Percentiles rank a stretch among this genome's conserved stretches.
These are phyloP conservation scores for Drosophila nr. perissopoda DNA, from an alignment of 2,888 invertebrate species.

Conservation along the genomic window DNA sequence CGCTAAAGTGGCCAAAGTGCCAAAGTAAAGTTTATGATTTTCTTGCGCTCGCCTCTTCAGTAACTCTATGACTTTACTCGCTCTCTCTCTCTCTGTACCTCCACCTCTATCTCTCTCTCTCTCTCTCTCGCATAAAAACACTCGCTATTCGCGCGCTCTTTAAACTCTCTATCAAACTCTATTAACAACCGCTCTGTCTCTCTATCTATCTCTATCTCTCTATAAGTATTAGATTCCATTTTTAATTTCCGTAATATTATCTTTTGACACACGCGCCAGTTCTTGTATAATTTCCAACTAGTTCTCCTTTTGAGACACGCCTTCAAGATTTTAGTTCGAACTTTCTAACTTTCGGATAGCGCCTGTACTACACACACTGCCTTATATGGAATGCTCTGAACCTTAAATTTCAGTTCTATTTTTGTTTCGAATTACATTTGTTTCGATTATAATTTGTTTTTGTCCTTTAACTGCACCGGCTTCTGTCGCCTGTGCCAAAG, in stretches of 20 bases:
- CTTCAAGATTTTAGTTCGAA: constrained; percentile 50
- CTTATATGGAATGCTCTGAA: constrained; percentile 68
- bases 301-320: constrained; percentile 52
- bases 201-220: constrained; percentile 46
- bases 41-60: constrained; percentile 53
- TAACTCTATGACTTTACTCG: constrained; percentile 40
- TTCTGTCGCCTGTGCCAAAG: constrained; percentile 53
- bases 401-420: constrained; percentile 19
- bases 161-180: constrained; percentile 44
- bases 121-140: constrained; percentile 55
- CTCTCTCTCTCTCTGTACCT: constrained; percentile 38
- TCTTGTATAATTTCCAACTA: constrained; percentile 60
- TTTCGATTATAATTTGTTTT: constrained; percentile 47
- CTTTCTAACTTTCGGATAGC: constrained; percentile 62
- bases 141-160: constrained; percentile 67
- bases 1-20: constrained; percentile 17
- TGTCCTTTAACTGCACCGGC: constrained; percentile 62
- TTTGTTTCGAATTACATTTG: constrained; percentile 27
- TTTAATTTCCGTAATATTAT: constrained; percentile 44
- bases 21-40: constrained; percentile 42
- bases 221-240: constrained; percentile 65
- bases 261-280: constrained; percentile 67
- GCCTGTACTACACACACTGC: constrained; percentile 66
- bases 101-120: constrained; percentile 21
- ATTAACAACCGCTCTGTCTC: constrained; percentile 31